A percentile compares a stretch with the other conserved stretches of the same genome.
Evolutionary conservation across 1,140 invertebrate species (phyloP).

Genomic region (Brachionus paranguensis): DNA sequence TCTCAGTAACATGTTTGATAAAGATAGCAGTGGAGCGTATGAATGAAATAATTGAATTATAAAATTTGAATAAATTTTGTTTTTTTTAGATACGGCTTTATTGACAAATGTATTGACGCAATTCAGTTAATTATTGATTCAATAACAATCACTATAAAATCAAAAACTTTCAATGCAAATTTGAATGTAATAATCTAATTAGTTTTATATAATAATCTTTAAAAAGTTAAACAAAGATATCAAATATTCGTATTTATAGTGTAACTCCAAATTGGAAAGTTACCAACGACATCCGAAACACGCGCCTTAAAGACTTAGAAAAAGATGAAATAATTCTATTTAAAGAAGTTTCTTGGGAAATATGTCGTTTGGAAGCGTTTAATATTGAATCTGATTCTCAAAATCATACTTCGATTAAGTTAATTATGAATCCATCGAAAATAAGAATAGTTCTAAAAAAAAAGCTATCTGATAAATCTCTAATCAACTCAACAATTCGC

Average conservation of each 20-base stretch:
- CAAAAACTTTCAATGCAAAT: slow-evolving; percentile 84
- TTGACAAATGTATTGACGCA: slow-evolving; percentile 91
- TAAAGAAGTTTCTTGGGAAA: slow-evolving; percentile 96
- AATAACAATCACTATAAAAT: slow-evolving; percentile 83
- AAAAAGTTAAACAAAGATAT: slow-evolving; percentile 47
- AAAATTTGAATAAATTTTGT: slow-evolving; percentile 59
- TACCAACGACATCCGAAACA: slow-evolving; percentile 71
- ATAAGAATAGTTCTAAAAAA: slow-evolving; percentile 96
- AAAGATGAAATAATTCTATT: slow-evolving; percentile 86
- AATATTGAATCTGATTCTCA: slow-evolving; percentile 36
- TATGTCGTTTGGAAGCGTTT: slow-evolving; percentile 78
- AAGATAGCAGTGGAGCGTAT: slow-evolving; percentile 38
- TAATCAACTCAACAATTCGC: slow-evolving; percentile 82
- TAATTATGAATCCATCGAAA: slow-evolving; percentile 87
- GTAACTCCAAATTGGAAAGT: slow-evolving; percentile 79
- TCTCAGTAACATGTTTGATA: slow-evolving; percentile 10
- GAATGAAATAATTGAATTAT: not conserved
- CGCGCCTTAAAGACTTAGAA: slow-evolving; percentile 78
- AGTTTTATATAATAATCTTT: not conserved
- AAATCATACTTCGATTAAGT: slow-evolving; percentile 67
- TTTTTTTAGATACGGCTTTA: slow-evolving; percentile 73
- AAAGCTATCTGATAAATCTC: slow-evolving; percentile 78
- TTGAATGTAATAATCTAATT: slow-evolving; percentile 62
- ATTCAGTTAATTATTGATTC: slow-evolving; percentile 91
- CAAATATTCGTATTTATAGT: slow-evolving; percentile 79